phyloP scores from a whole-genome alignment of 2,113 vertebrate genomes.

The Tor tambroides region DNA sequence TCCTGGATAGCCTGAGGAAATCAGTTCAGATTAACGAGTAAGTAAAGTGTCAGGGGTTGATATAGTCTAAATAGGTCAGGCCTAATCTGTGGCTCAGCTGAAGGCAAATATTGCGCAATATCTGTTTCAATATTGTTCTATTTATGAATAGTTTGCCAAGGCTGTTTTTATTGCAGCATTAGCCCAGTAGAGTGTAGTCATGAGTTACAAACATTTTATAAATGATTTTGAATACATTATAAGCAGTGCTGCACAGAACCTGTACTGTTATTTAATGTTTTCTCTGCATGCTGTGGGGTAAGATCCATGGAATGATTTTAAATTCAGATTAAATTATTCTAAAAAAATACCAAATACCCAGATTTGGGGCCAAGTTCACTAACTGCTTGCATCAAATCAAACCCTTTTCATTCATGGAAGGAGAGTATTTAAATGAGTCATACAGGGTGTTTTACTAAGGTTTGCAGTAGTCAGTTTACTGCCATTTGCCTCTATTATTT shows the following conservation, averaged over 20 bases:
- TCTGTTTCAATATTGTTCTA: background rate
- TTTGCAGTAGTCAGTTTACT: too few species aligned
- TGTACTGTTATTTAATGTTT: background rate
- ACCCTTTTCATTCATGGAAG: too few species aligned
- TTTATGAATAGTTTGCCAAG: background rate
- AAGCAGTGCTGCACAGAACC: background rate
- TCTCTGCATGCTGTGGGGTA: background rate
- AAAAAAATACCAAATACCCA: too few species aligned
- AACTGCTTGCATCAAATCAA: too few species aligned
- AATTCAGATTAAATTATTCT: background rate
- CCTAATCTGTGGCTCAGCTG: background rate
- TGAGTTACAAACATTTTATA: background rate
- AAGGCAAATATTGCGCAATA: background rate
- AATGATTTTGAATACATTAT: background rate
- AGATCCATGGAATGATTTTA: background rate
- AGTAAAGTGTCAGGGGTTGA: conserved; percentile 69
- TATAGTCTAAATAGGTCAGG: background rate
- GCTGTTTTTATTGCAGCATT: background rate
- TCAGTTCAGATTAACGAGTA: conserved; percentile 87
- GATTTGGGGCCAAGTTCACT: too few species aligned
- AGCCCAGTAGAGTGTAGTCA: conserved; percentile 42
- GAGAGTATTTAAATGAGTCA: too few species aligned
- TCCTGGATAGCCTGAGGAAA: conserved; percentile 88
- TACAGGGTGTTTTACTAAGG: too few species aligned
- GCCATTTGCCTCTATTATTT: too few species aligned